Base-by-base conservation (phyloP, 2,797 vertebrate species). In the Crenuchus spilurus region DNA sequence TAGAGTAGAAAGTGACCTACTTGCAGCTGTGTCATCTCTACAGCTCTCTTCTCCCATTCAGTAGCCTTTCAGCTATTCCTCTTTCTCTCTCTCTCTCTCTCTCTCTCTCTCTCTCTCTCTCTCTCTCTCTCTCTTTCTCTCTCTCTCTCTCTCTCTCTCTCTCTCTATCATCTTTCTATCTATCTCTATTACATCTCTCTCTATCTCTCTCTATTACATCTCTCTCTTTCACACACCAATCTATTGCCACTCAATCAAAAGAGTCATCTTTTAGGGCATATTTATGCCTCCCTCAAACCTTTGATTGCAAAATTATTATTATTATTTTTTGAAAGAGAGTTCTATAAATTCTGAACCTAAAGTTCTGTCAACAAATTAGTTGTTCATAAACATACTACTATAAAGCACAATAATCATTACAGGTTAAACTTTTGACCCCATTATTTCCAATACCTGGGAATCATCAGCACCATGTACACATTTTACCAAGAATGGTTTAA, bases 1-100 rank as follows among this genome's bases (percentile, higher is more conserved):
- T 60, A n/a, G 74, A 57, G 52, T 64, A 20, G 60, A 14, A 6
- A 42, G 55, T 74, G 80, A 62, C 70, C 74, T 62, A 79, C 62
- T 76, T 68, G 10, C 2, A 62, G 54, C n/a, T 44, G 20, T 14
- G 13, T 41, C 22, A 18, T 57, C 65, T 18, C 16, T 41, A 31
- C 18, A 49, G 26, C 46, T 46, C 37, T 11, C 0, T 6, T 49
- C 62, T 20, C 22, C 2, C 44, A 22, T 13, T 66, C 10, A 33
- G 5, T 57, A 42, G 5, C 2, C 22, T 33, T 2, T 49, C 8
- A 14, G n/a, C n/a, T n/a, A n/a, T n/a, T n/a, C n/a, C n/a, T n/a
- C 8, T 26, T 6, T 16, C 30, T 13, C 16, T 8, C 24, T 41
- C 28, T 46, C 44, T 46, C 44, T 46, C 44, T 46, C 44, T 48